A percentile compares a stretch with the other conserved stretches of the same genome.
Conservation (phyloP, 2,113 vertebrate genomes). For the Himantopus leucocephalus region DNA sequence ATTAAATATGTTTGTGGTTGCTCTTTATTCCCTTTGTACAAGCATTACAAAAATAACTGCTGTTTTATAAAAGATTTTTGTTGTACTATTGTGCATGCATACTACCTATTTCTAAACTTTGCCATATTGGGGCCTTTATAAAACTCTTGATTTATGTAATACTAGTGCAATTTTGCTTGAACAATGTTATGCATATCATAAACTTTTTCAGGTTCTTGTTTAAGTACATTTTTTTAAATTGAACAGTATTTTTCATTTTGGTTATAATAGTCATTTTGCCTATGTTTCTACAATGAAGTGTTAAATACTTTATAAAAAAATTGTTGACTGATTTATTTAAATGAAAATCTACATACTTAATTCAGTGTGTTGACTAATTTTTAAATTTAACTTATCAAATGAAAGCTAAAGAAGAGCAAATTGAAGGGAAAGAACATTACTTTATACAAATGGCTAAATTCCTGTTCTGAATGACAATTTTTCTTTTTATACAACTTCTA, state of each 20-base stretch:
- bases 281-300: constrained; percentile 83
- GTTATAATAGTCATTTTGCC: constrained; percentile 80
- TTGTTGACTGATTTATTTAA: constrained; percentile 81
- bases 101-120: constrained; percentile 88
- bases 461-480: constrained; percentile 34
- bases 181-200: constrained; percentile 81
- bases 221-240: constrained; percentile 81
- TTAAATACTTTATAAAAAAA: constrained; percentile 82
- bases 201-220: constrained; percentile 81
- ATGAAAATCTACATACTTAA: constrained; percentile 79
- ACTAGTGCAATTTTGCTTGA: constrained; percentile 84
- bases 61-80: constrained; percentile 85
- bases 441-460: neutral
- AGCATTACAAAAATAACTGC: constrained; percentile 79
- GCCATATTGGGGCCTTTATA: constrained; percentile 84
- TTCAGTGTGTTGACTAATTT: constrained; percentile 71
- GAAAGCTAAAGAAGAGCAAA: neutral
- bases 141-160: constrained; percentile 83
- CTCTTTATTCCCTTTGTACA: constrained; percentile 84
- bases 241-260: constrained; percentile 82
- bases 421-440: neutral
- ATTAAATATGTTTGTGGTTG: constrained; percentile 84
- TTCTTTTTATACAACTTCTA: constrained; percentile 36
- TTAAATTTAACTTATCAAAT: constrained; percentile 44
- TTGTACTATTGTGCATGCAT: constrained; percentile 86